These are phyloP conservation scores for Chloromyia formosa DNA, from an alignment of 2,888 invertebrate genomes.

Conservation along the genomic window DNA sequence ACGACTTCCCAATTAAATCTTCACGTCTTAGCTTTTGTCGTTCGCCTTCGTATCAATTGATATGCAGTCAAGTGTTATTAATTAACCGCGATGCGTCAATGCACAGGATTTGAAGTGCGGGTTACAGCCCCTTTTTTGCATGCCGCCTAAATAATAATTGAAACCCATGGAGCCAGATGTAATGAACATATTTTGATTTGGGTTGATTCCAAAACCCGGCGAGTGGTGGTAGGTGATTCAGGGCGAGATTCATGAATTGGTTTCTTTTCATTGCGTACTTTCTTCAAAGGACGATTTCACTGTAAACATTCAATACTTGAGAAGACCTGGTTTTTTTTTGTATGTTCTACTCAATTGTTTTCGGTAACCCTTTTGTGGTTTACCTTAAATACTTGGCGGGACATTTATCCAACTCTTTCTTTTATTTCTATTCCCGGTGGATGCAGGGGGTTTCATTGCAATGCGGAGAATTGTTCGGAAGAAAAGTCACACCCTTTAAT, in stretches of 20 bases:
- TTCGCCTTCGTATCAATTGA: slow-evolving; percentile 43
- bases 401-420: slow-evolving; percentile 20
- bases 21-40: slow-evolving; percentile 44
- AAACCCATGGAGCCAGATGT: slow-evolving; percentile 40
- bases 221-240: not conserved
- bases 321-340: not conserved
- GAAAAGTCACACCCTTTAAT: slow-evolving; percentile 49
- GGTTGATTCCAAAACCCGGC: not conserved
- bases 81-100: slow-evolving; percentile 50
- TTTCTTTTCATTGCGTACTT: slow-evolving; percentile 27
- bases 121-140: slow-evolving; percentile 45
- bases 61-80: slow-evolving; percentile 50
- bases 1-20: slow-evolving; percentile 47
- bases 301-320: slow-evolving; percentile 41
- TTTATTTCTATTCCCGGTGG: slow-evolving; percentile 32
- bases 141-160: slow-evolving; percentile 30
- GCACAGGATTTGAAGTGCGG: slow-evolving; percentile 34
- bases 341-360: slow-evolving; percentile 32
- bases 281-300: slow-evolving; percentile 28
- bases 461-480: slow-evolving; percentile 28
- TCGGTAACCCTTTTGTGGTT: slow-evolving; percentile 44
- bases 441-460: slow-evolving; percentile 5
- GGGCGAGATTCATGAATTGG: slow-evolving; percentile 15
- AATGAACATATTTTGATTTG: slow-evolving; percentile 46
- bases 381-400: slow-evolving; percentile 42